Base-by-base conservation (phyloP, 2,797 vertebrate species). In the Enteromius treurensis region DNA sequence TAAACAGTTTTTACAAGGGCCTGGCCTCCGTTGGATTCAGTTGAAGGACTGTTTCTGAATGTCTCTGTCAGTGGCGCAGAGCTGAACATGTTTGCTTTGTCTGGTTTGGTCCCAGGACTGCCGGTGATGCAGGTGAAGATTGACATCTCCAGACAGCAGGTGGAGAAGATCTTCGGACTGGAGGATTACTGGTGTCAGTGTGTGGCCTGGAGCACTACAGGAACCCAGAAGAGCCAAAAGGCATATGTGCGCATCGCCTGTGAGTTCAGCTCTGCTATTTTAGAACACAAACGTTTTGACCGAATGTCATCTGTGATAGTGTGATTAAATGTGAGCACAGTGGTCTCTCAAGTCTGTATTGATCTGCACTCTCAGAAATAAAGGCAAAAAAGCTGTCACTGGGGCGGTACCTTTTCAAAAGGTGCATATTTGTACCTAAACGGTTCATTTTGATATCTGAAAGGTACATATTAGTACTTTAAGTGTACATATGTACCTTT, bases 171-270 rank as follows among this genome's bases (percentile, higher is more conserved):
- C 90, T 99, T 99, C 5, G 98, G 98, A 60, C 93, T 99, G 79
- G 98, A 99, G 85, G 97, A 99, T 88, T 99, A 96, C 93, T 99
- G 98, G 98, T 99, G 98, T 92, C 98, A 99, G 89, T 99, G 98
- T 1, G 98, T 99, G 82, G 98, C 98, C 47, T 99, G 98, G 98
- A 99, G 98, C 94, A 97, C 97, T 86, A 98, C 97, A 0, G 98
- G 98, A 88, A 99, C 98, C 86, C 98, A 97, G 91, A 99, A 99
- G 93, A 99, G 97, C 92, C 97, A 98, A 90, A 99, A 99, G 87
- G 97, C 98, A 3, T 98, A 95, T 0, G 96, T 99, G 88, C 96
- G 97, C 88, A 97, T 99, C 0, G 98, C 98, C 89, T 99, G 98
- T 99, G 94, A 97, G 98, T 97, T 85, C 26, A 65, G 13, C 68